Percentiles rank a stretch among this genome's conserved stretches.
phyloP scores from a whole-genome alignment of 2,888 invertebrate species.

The Ichneumoninae sp. region DNA sequence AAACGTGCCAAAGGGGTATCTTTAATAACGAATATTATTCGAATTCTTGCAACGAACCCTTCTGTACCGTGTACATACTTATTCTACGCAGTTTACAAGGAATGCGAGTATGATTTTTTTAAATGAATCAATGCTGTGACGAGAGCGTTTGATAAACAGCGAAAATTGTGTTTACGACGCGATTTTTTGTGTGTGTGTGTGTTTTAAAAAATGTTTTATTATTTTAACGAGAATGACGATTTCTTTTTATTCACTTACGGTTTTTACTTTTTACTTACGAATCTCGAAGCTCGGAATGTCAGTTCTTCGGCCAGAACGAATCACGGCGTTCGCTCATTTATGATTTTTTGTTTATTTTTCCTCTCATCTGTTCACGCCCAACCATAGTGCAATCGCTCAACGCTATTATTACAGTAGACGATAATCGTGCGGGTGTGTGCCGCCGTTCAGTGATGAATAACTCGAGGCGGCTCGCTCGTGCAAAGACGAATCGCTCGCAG shows the following conservation, averaged over 20 bases:
- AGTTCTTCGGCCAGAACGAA: conserved; percentile 16
- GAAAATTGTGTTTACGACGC: background rate
- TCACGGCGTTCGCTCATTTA: background rate
- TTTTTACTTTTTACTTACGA: conserved; percentile 11
- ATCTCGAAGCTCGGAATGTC: conserved; percentile 7
- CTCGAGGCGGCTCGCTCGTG: conserved; percentile 9
- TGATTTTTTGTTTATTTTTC: conserved; percentile 3
- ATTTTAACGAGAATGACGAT: conserved; percentile 13
- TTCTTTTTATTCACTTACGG: background rate
- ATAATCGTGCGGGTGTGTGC: conserved; percentile 57
- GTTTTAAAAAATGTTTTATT: background rate
- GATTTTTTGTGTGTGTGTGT: background rate
- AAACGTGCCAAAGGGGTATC: conserved; percentile 18
- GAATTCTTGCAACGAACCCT: background rate
- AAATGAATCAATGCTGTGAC: background rate
- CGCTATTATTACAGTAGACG: conserved; percentile 50
- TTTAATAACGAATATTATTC: background rate
- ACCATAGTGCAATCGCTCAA: conserved; percentile 22
- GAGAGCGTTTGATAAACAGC: background rate
- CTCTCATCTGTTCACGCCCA: conserved; percentile 22
- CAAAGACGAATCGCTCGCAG: conserved; percentile 44
- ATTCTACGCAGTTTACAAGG: conserved; percentile 1
- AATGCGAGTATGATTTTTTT: background rate
- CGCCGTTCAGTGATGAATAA: conserved; percentile 56
- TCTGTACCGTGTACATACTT: background rate